Evolutionary conservation across 1,140 invertebrate species (phyloP).

Genomic region (Monochamus saltuarius): DNA sequence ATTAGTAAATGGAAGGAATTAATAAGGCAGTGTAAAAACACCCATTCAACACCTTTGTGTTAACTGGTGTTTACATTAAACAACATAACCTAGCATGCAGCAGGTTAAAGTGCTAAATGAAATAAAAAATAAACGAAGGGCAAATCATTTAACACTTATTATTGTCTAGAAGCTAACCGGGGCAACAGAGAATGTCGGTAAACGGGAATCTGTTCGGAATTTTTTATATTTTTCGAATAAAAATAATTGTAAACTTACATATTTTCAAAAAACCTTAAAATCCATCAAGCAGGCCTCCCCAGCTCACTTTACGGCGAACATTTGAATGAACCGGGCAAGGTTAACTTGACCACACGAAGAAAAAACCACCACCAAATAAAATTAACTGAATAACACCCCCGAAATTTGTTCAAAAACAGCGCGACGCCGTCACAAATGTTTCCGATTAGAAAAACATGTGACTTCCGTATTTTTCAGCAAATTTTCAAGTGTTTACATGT

Average conservation of each 20-base stretch:
- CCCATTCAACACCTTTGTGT: constrained; percentile 8
- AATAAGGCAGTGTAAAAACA: constrained; percentile 10
- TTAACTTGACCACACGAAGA: constrained; percentile 38
- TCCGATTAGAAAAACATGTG: constrained; percentile 39
- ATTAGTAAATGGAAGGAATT: background rate
- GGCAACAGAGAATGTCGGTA: constrained; percentile 28
- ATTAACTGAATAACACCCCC: constrained; percentile 7
- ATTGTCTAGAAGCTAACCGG: constrained; percentile 27
- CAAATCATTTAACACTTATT: constrained; percentile 41
- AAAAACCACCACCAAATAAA: constrained; percentile 31
- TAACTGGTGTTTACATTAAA: constrained; percentile 31
- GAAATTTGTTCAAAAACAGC: background rate
- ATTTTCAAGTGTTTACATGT: constrained; percentile 52
- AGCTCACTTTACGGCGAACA: constrained; percentile 25
- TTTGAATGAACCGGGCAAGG: constrained; percentile 36
- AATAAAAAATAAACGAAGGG: constrained; percentile 41
- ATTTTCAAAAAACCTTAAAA: constrained; percentile 29
- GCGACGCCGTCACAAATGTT: constrained; percentile 23
- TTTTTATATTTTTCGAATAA: background rate
- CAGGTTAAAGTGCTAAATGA: constrained; percentile 28
- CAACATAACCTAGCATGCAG: constrained; percentile 28
- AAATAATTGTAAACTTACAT: constrained; percentile 25
- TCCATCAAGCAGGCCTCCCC: constrained; percentile 16
- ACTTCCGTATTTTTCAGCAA: constrained; percentile 37
- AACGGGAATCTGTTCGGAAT: background rate